Base-by-base conservation (phyloP, 1,140 invertebrate species). In the Macrotrachela quadricornifera region DNA sequence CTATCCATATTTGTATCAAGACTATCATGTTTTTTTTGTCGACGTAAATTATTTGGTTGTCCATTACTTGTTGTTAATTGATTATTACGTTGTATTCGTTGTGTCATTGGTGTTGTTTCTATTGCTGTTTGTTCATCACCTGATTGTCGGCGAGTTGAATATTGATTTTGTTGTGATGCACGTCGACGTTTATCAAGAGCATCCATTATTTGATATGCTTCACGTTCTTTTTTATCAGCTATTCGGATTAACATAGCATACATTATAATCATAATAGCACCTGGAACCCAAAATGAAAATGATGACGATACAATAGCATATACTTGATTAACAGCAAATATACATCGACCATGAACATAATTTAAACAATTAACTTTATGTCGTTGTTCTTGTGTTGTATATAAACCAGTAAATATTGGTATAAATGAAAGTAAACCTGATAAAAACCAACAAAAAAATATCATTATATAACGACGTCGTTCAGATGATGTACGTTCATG, bases 261-360 rank as follows among this genome's bases (percentile, higher is more conserved):
- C 10, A 85, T 87, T 62, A 85, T 82, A 54, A 85, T 77, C 86
- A 94, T 92, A 49, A 91, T 87, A 21, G 82, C 80, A 64, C 83
- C 85, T 0, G 88, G 88, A 63, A 90, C 88, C 87, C 87, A 94
- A 64, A 92, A 92, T 0, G 85, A 90, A 62, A 94, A 85, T 44
- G 80, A 81, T 49, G 85, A 90, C 11, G 85, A 91, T 49, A 92
- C 76, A 18, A 90, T 76, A 2, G 83, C 84, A 66, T 92, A 94
- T 11, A 78, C 75, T 67, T 79, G 79, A 71, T 91, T 92, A 55
- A 91, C 86, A 54, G 78, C 78, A 65, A 90, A 91, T 45, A 78
- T 75, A 66, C 88, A 94, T 18, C 77, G 70, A n/a, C 85, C 76
- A 42, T 42, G 41, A 42, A 14, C 15, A 13, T 15, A 10, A 4